Percentiles rank a stretch among this genome's conserved stretches.
phyloP scores from a whole-genome alignment of 2,113 vertebrate species.

The Eurystomus gularis region DNA sequence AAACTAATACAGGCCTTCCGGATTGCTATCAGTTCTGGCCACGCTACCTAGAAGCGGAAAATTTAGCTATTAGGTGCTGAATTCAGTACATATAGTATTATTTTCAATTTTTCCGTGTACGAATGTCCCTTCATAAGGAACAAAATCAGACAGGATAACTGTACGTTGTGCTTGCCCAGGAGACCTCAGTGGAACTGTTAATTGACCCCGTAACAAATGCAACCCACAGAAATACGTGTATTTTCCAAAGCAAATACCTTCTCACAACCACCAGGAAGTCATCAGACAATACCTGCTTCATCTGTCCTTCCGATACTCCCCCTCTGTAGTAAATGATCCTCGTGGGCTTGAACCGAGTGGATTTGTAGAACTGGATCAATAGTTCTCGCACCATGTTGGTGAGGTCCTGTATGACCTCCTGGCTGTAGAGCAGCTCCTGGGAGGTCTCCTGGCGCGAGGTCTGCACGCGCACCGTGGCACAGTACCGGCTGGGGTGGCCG shows the following conservation, averaged over 20 bases:
- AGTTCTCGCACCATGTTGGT: conserved; percentile 97
- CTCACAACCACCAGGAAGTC: neutral
- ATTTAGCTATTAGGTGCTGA: neutral
- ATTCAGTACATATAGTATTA: neutral
- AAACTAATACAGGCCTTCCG: conserved; percentile 98
- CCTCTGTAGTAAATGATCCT: conserved; percentile 98
- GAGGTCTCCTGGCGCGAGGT: conserved; percentile 94
- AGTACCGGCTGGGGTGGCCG: conserved; percentile 96
- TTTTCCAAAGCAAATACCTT: neutral
- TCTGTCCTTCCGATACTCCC: conserved; percentile 96
- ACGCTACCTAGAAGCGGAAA: conserved; percentile 85
- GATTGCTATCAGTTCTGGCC: conserved; percentile 98
- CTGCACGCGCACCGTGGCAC: conserved; percentile 94
- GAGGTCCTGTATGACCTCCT: conserved; percentile 97
- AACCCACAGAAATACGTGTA: rapidly evolving
- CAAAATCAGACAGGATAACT: neutral
- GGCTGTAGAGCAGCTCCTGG: conserved; percentile 95
- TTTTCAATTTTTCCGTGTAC: neutral
- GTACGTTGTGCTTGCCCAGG: neutral
- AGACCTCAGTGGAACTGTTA: neutral
- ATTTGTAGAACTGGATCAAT: conserved; percentile 98
- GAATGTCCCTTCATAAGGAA: rapidly evolving
- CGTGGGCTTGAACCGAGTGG: conserved; percentile 96
- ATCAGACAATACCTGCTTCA: conserved; percentile 87
- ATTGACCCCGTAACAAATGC: neutral